These are phyloP conservation scores for Propithecus perrieri DNA, from an alignment of 2,797 vertebrate species.

Conservation along the genomic window DNA sequence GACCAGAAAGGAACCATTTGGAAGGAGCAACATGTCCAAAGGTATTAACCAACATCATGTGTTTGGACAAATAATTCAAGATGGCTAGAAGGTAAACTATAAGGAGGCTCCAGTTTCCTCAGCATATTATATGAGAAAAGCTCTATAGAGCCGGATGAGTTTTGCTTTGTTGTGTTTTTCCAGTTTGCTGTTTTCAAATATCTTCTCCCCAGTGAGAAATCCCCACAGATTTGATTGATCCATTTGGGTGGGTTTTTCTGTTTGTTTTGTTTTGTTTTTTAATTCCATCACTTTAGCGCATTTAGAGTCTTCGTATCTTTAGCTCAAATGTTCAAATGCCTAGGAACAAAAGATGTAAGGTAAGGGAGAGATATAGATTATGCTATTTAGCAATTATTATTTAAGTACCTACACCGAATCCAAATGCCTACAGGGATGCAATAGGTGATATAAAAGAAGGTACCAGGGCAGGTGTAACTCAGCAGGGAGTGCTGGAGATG, in stretches of 20 bases:
- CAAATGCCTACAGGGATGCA: neutral
- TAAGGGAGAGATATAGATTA: neutral
- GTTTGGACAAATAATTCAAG: neutral
- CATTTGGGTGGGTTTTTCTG: neutral
- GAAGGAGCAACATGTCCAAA: neutral
- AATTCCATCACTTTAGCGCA: neutral
- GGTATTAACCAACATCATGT: neutral
- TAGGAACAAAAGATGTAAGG: neutral
- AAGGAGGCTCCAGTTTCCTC: neutral
- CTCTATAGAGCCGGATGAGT: neutral
- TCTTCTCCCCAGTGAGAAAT: neutral
- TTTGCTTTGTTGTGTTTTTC: neutral
- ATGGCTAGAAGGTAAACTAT: neutral
- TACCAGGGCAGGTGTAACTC: too few species aligned
- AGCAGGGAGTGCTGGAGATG: neutral
- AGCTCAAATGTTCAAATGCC: neutral
- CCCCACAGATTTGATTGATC: neutral
- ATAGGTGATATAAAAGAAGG: neutral
- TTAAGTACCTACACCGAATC: neutral
- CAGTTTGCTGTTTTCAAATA: neutral
- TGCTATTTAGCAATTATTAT: neutral
- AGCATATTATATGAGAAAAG: neutral
- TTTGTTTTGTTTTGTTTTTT: neutral
- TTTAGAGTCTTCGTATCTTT: neutral
- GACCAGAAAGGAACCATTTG: neutral